Evolutionary conservation across 2,797 vertebrate species (phyloP).

Genomic region (Xenentodon cancila): DNA sequence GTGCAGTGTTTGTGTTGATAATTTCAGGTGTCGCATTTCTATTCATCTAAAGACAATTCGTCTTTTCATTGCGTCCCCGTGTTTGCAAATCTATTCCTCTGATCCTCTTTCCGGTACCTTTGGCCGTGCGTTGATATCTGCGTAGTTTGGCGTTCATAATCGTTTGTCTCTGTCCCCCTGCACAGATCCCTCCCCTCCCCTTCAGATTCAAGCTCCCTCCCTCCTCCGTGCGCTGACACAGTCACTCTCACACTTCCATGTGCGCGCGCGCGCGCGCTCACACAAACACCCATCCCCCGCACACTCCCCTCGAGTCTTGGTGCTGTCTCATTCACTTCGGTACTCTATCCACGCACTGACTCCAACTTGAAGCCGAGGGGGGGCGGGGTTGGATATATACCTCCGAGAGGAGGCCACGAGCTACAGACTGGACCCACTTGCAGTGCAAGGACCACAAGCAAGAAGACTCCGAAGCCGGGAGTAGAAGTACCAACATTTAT

Average conservation of each 20-base stretch:
- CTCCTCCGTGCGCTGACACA: conserved; percentile 62
- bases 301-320: conserved; percentile 63
- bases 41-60: conserved; percentile 8
- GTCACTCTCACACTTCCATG: conserved; percentile 51
- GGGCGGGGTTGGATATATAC: conserved; percentile 83
- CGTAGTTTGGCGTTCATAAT: conserved; percentile 77
- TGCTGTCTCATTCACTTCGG: conserved; percentile 84
- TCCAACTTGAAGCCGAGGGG: conserved; percentile 65
- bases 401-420: conserved; percentile 75
- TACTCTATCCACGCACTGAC: conserved; percentile 82
- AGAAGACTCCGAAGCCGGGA: conserved; percentile 89
- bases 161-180: conserved; percentile 67
- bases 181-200: conserved; percentile 57
- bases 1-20: neutral
- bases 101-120: conserved; percentile 83
- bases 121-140: conserved; percentile 82
- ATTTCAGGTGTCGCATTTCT: neutral
- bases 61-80: conserved; percentile 15
- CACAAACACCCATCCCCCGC: conserved; percentile 66
- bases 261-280: conserved; percentile 36
- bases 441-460: conserved; percentile 84
- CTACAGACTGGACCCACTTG: conserved; percentile 83
- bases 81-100: conserved; percentile 40
- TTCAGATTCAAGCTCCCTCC: conserved; percentile 48
- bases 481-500: conserved; percentile 87